A percentile compares a stretch with the other conserved stretches of the same genome.
phyloP scores from a whole-genome alignment of 2,888 invertebrate species.

The Rhingia campestris region DNA sequence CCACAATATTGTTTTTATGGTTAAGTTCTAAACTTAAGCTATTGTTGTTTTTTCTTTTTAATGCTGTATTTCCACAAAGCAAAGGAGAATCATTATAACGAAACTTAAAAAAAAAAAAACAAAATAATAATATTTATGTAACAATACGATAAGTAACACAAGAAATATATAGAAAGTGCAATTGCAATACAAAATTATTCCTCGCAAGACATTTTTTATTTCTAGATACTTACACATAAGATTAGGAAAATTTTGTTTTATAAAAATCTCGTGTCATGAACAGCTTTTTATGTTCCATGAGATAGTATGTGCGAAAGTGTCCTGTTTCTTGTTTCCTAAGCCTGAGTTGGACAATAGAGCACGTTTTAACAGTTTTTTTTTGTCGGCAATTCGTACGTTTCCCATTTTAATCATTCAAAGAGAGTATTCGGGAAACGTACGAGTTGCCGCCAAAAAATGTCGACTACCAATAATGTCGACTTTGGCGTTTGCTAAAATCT shows the following conservation, averaged over 20 bases:
- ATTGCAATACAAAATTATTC: conserved; percentile 64
- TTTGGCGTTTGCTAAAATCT: too few relatives aligned
- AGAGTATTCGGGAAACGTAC: too few relatives aligned
- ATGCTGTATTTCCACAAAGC: conserved; percentile 60
- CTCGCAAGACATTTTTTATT: conserved; percentile 48
- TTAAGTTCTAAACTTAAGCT: conserved; percentile 27
- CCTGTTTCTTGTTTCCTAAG: too few relatives aligned
- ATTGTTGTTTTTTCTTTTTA: conserved; percentile 18
- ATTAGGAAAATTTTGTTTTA: neutral
- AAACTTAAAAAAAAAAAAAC: conserved; percentile 24
- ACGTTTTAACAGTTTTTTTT: too few relatives aligned
- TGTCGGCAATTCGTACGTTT: too few relatives aligned
- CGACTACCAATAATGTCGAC: too few relatives aligned
- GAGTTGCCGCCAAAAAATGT: too few relatives aligned
- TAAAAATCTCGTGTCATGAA: too few relatives aligned
- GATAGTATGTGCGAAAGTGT: too few relatives aligned
- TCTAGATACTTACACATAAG: conserved; percentile 20
- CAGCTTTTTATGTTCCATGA: too few relatives aligned
- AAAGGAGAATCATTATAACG: conserved; percentile 32
- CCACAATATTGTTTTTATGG: conserved; percentile 22
- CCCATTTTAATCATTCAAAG: too few relatives aligned
- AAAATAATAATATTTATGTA: conserved; percentile 21
- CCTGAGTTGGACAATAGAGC: too few relatives aligned
- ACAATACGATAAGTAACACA: conserved; percentile 47
- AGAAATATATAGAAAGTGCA: conserved; percentile 62